Evolutionary conservation across 1,140 invertebrate species (phyloP).

Genomic region (Asobara japonica): DNA sequence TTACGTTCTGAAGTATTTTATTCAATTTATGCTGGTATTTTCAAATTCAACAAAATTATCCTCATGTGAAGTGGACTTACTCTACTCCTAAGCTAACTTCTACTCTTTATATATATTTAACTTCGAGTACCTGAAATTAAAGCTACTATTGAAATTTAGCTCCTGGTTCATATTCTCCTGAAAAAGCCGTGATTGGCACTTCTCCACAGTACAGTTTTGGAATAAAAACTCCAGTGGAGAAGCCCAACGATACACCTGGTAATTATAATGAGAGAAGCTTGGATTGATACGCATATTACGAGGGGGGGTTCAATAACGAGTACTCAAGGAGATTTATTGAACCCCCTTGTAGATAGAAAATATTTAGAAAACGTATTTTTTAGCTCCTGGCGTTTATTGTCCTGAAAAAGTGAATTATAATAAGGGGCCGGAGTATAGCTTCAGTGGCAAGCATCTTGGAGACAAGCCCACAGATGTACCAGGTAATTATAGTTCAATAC

Average conservation of each 20-base stretch:
- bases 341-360: background rate
- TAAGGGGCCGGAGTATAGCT: constrained; percentile 45
- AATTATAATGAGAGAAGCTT: constrained; percentile 18
- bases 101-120: background rate
- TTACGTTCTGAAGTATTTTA: too few relatives aligned
- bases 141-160: constrained; percentile 47
- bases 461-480: constrained; percentile 44
- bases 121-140: background rate
- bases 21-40: too few relatives aligned
- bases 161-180: constrained; percentile 69
- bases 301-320: too few relatives aligned
- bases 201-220: constrained; percentile 72
- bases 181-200: constrained; percentile 72
- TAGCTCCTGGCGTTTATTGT: constrained; percentile 67
- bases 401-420: constrained; percentile 67
- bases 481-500: constrained; percentile 38
- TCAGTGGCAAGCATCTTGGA: constrained; percentile 39
- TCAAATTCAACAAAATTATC: too few relatives aligned
- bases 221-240: constrained; percentile 65
- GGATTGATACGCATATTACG: too few relatives aligned
- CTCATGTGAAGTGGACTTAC: too few relatives aligned
- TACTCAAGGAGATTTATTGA: too few relatives aligned
- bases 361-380: constrained; percentile 39
- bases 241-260: constrained; percentile 67
- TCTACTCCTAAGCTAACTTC: too few relatives aligned